Evolutionary conservation across 2,888 invertebrate genomes (phyloP), one percentile per base, ranked within the genome.

Genomic region (Synanthedon tipuliformis): DNA sequence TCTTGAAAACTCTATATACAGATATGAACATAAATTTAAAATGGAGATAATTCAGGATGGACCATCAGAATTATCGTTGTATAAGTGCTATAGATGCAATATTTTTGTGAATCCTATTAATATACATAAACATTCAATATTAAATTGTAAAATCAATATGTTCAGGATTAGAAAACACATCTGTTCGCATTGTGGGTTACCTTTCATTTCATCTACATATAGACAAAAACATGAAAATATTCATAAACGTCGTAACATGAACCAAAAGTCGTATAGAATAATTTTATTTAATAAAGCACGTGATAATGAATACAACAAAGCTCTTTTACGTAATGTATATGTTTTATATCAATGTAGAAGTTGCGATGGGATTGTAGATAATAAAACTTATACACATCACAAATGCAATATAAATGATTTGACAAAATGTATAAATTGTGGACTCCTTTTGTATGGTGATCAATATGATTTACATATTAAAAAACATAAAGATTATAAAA

Each of bases 271-370:
- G 0, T 72, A 68, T 41, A 75, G 65, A 59, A 71, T 82, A 45
- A 62, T 81, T 41, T 48, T 66, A 51, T 79, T 78, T 59, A 83
- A 83, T n/a, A 48, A 34, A 53, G 57, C 57, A 18, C 61, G 68
- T 51, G 71, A 82, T 57, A 61, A 63, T 57, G 50, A 52, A 34
- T 59, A 62, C 40, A 75, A 73, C 61, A 59, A 64, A 48, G 56
- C 60, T 16, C 63, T 80, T 53, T 56, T 59, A 50, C 56, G 53
- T 49, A 61, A 65, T 54, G 56, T 60, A 49, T 78, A 72, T 58
- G 59, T 74, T 52, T 58, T 83, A 50, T 77, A 75, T 58, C 71
- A 75, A 62, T 83, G 83, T 61, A 74, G 82, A 65, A 72, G 65
- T 52, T 83, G 83, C 56, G 60, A 68, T 51, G 70, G 62, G 1